phyloP scores from a whole-genome alignment of 2,113 vertebrate species.

The Paramisgurnus dabryanus region DNA sequence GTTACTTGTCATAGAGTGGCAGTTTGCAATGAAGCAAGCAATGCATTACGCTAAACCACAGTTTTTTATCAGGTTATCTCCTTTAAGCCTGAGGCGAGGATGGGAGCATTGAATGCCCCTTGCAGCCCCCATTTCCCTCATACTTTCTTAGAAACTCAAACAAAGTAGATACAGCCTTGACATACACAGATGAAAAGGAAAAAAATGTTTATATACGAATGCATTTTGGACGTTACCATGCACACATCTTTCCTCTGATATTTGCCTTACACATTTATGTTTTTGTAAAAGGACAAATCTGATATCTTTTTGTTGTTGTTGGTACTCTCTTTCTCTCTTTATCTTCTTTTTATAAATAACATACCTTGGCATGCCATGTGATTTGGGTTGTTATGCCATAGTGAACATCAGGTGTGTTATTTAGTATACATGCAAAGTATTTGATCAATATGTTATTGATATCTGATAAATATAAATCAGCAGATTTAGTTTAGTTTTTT shows the following conservation, averaged over 20 bases:
- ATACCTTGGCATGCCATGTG: neutral
- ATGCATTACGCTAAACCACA: conserved; percentile 18
- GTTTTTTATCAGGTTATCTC: conserved; percentile 34
- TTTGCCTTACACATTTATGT: neutral
- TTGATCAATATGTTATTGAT: too few relatives aligned
- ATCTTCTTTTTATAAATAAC: neutral
- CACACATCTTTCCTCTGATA: neutral
- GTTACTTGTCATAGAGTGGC: conserved; percentile 6
- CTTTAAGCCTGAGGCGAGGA: conserved; percentile 4
- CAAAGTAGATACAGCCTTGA: neutral
- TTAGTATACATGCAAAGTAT: too few relatives aligned
- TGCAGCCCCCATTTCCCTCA: neutral
- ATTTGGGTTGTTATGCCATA: neutral
- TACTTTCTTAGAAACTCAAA: neutral
- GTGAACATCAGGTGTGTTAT: too few relatives aligned
- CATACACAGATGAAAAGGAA: neutral
- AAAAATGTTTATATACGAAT: neutral
- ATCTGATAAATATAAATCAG: too few relatives aligned
- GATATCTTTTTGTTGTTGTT: too few relatives aligned
- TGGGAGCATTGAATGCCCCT: neutral
- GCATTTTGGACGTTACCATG: neutral
- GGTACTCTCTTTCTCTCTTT: too few relatives aligned
- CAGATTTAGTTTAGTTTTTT: too few relatives aligned
- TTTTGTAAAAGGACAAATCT: neutral
- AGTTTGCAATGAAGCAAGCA: conserved; percentile 4